These are phyloP conservation scores for Chrysomela aeneicollis DNA, from an alignment of 2,888 invertebrate genomes.

Conservation along the genomic window DNA sequence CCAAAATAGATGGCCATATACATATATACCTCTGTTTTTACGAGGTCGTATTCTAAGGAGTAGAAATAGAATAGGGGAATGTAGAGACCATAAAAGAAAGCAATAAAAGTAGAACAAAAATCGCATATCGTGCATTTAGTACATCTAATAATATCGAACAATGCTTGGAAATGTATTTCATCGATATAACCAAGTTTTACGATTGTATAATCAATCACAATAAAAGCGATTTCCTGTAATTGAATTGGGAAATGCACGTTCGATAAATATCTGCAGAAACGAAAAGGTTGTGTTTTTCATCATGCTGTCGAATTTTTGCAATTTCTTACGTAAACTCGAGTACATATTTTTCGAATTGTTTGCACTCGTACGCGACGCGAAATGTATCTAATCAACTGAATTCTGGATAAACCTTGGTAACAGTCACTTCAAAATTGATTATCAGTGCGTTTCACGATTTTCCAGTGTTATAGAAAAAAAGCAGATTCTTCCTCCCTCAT, in stretches of 20 bases:
- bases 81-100: background rate
- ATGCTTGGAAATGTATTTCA: background rate
- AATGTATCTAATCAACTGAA: too few relatives aligned
- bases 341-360: too few relatives aligned
- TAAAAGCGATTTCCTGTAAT: background rate
- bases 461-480: too few relatives aligned
- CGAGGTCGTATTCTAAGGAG: background rate
- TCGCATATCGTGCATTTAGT: background rate
- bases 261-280: background rate
- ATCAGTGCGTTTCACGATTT: too few relatives aligned
- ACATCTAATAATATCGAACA: conserved; percentile 3
- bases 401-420: too few relatives aligned
- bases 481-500: too few relatives aligned
- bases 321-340: too few relatives aligned
- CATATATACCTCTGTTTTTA: background rate
- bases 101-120: background rate
- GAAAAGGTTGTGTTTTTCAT: background rate
- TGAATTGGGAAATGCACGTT: background rate
- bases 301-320: background rate
- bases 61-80: background rate
- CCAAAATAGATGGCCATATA: too few relatives aligned
- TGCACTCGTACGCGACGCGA: too few relatives aligned
- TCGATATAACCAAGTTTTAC: background rate
- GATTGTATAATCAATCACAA: background rate
- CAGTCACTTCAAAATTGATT: too few relatives aligned